Conservation (phyloP, 2,888 invertebrate species). For the Melanostoma mellinum region DNA sequence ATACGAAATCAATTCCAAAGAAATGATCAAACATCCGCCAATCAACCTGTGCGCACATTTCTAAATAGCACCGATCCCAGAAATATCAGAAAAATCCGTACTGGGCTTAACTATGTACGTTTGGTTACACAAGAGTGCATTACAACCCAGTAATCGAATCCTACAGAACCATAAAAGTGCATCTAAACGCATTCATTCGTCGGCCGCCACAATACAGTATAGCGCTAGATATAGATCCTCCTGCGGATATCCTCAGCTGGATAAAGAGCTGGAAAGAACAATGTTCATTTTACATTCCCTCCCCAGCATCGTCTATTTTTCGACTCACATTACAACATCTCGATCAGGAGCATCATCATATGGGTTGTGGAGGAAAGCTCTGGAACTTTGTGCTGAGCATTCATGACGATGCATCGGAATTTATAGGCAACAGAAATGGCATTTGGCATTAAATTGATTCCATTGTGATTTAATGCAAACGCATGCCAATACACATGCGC, state of each 20-base stretch:
- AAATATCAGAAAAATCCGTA: neutral
- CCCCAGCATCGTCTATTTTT: constrained; percentile 23
- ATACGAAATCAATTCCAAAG: constrained; percentile 64
- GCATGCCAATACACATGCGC: constrained; percentile 50
- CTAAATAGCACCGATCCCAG: constrained; percentile 43
- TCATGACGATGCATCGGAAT: constrained; percentile 69
- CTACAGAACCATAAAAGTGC: constrained; percentile 68
- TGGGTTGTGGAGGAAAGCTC: constrained; percentile 5
- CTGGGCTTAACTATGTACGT: constrained; percentile 22
- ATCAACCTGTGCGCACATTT: constrained; percentile 45
- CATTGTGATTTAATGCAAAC: constrained; percentile 73
- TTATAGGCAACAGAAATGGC: constrained; percentile 65
- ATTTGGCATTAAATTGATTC: constrained; percentile 72
- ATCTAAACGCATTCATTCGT: constrained; percentile 64
- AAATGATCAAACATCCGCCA: constrained; percentile 66
- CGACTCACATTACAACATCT: constrained; percentile 68
- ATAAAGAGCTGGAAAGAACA: constrained; percentile 11
- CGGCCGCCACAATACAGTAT: constrained; percentile 35
- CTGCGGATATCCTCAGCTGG: constrained; percentile 14
- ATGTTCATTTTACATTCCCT: constrained; percentile 32
- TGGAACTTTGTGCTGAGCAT: constrained; percentile 27
- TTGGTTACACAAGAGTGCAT: constrained; percentile 12
- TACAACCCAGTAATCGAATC: constrained; percentile 64
- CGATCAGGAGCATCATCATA: constrained; percentile 40
- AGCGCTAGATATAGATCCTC: constrained; percentile 31